Percentiles rank a stretch among this genome's conserved stretches.
Conservation (phyloP, 2,888 invertebrate species). For the Clitarchus hookeri region DNA sequence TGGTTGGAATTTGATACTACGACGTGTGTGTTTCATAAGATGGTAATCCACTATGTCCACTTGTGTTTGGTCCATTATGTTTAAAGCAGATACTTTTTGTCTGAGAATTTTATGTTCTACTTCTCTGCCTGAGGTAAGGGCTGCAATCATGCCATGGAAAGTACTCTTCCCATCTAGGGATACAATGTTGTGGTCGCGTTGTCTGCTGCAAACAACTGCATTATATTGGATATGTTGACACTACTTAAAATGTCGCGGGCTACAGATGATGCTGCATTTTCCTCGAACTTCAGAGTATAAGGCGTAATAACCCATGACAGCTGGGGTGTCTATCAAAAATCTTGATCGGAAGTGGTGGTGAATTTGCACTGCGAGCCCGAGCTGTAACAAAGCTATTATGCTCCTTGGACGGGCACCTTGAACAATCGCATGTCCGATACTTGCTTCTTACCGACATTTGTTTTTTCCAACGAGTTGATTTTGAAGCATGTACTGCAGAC, state of each 20-base stretch:
- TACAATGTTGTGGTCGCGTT: neutral
- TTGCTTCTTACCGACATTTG: neutral
- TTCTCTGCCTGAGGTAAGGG: neutral
- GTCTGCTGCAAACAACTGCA: slow-evolving; percentile 16
- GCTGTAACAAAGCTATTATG: neutral
- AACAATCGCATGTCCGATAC: too few relatives aligned
- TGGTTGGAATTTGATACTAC: neutral
- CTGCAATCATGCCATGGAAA: neutral
- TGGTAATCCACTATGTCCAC: neutral
- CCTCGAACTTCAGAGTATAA: neutral
- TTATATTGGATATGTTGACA: neutral
- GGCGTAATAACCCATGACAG: neutral
- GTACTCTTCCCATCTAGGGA: slow-evolving; percentile 7
- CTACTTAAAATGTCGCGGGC: neutral
- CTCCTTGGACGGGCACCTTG: neutral
- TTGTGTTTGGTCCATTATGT: slow-evolving; percentile 10
- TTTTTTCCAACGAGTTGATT: neutral
- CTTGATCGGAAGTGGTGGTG: slow-evolving; percentile 17
- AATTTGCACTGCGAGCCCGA: neutral
- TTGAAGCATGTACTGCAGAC: neutral
- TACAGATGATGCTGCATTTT: neutral
- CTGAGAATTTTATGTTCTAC: neutral
- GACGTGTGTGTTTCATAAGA: neutral
- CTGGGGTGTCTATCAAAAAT: slow-evolving; percentile 3
- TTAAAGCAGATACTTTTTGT: neutral